Evolutionary conservation across 1,140 invertebrate species (phyloP), one percentile per base, ranked within the genome.

Genomic region (Pseudomyrmex dendroicus): DNA sequence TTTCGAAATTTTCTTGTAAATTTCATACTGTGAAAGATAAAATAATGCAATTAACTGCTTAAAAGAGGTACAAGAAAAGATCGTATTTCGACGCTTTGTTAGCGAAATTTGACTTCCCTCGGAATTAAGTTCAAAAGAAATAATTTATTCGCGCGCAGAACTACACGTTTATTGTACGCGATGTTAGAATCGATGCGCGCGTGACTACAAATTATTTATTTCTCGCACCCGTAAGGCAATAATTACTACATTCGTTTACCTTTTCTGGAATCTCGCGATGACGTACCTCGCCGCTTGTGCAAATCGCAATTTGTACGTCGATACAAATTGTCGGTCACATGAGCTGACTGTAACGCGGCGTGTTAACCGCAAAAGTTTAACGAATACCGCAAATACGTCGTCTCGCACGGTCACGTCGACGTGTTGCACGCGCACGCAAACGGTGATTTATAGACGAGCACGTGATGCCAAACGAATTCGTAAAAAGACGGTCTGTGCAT

Each of bases 271-370:
- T 59, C 17, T 80, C 66, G 66, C 54, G 44, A 59, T 80, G 76
- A 80, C 76, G 76, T 59, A 59, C 48, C 44, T 15, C 17, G 35
- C 62, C 62, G 73, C 25, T 44, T 35, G 76, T 80, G 54, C 66
- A 61, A 80, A 72, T 72, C 54, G 76, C 64, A 48, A 80, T 80
- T 80, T 68, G 66, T 66, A 70, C 54, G 44, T 48, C 66, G 66
- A 35, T 59, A 80, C 76, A 80, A 80, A 80, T 80, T 80, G 76
- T 22, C 70, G 70, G 59, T 82, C 78, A 82, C 70, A 82, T 82
- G 78, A 82, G 78, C 22, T 68, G 12, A 17, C 22, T 50, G 25
- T 10, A 52, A 15, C 17, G 22, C 48, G 52, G 54, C 35, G 12
- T 20, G 57, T 82, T 72, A 82, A 17, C 57, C 46, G 57, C 77